Evolutionary conservation across 1,140 invertebrate species (phyloP), one percentile per base, ranked within the genome.

Genomic region (Drosophila gunungcola): DNA sequence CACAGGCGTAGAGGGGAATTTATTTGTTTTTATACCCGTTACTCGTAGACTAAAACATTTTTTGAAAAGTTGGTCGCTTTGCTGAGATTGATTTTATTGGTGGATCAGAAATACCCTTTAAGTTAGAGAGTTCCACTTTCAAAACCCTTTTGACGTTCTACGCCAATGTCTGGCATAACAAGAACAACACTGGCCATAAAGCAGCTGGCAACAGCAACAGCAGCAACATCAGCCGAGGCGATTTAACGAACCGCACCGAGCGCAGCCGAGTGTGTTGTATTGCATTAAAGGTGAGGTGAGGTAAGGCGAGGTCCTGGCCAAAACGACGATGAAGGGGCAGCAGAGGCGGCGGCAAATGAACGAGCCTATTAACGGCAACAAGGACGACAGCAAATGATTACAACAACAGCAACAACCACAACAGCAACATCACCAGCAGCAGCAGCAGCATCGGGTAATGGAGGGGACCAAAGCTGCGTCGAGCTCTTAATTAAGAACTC

Each of bases 401-500:
- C 82, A 85, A 64, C 73, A 80, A 73, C 61, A 78, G 43, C 62
- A 80, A 73, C 64, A 81, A 41, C 60, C 57, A 46, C 62, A 69
- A 56, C 63, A 73, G 41, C 67, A 67, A 52, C 58, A 78, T 29
- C 61, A 76, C n/a, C 64, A 64, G 12, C 58, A 64, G 25, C 57
- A 80, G 49, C 53, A 80, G 16, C 61, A 74, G 13, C 67, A 68
- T 27, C 55, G 65, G 42, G 54, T 38, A 53, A 65, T 53, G 49
- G n/a, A 7, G 0, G 32, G 12, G 42, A 16, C 61, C 53, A 60
- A 60, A 64, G 65, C 80, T 55, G 77, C 73, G 78, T 58, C 76
- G 68, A 69, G 80, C 90, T 88, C 90, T 91, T 91, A 91, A 91
- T 91, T 91, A 91, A 91, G 90, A 91, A 91, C 90, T 91, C 90